phyloP scores from a whole-genome alignment of 2,797 vertebrate species.

The Euthynnus affinis region DNA sequence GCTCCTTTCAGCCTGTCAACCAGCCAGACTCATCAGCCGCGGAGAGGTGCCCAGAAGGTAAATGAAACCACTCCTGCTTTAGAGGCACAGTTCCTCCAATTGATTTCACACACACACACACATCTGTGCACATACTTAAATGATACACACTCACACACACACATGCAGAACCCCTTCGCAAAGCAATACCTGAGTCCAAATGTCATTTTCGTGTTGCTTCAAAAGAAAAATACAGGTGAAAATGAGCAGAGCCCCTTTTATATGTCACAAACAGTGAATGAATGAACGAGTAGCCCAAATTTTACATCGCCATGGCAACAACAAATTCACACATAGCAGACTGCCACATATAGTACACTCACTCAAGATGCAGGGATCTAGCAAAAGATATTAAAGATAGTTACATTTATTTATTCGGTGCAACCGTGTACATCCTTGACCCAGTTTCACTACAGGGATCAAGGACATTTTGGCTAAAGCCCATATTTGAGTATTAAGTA shows the following conservation, averaged over 20 bases:
- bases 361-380: slow-evolving; percentile 20
- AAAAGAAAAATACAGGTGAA: slow-evolving; percentile 39
- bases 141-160: slow-evolving; percentile 21
- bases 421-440: slow-evolving; percentile 12
- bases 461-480: slow-evolving; percentile 10
- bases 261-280: slow-evolving; percentile 52
- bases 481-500: neutral
- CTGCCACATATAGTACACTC: slow-evolving; percentile 43
- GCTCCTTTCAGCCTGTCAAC: slow-evolving; percentile 45
- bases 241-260: slow-evolving; percentile 43
- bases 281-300: slow-evolving; percentile 61
- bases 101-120: slow-evolving; percentile 59
- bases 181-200: slow-evolving; percentile 22
- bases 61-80: slow-evolving; percentile 66
- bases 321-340: slow-evolving; percentile 63
- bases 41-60: slow-evolving; percentile 69
- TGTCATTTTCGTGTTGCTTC: slow-evolving; percentile 20
- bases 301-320: slow-evolving; percentile 76
- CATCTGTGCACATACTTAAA: slow-evolving; percentile 28
- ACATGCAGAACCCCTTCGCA: neutral
- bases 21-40: slow-evolving; percentile 62
- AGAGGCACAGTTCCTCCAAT: slow-evolving; percentile 40
- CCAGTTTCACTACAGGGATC: slow-evolving; percentile 24
- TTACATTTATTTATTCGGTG: neutral
- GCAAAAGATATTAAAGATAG: slow-evolving; percentile 11